These are phyloP conservation scores for Cerceris rybyensis DNA, from an alignment of 2,888 invertebrate genomes.

Conservation along the genomic window DNA sequence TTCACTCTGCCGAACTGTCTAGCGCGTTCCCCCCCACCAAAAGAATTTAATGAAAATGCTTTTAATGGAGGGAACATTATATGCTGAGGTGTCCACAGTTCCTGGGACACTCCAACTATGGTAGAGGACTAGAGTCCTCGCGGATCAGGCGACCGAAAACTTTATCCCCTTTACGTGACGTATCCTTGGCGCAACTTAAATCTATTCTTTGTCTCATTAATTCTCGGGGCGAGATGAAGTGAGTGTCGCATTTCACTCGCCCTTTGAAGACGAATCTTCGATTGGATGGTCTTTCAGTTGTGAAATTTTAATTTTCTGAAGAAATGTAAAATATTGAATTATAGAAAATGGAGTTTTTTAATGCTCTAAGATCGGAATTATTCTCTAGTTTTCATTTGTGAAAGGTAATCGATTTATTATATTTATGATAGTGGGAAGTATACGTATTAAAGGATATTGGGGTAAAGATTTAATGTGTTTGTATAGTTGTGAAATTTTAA, in stretches of 20 bases:
- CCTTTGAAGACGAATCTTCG: neutral
- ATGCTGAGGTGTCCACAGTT: slow-evolving; percentile 52
- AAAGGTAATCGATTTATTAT: too few relatives aligned
- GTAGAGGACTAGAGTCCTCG: slow-evolving; percentile 14
- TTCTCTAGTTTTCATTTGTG: too few relatives aligned
- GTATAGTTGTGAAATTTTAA: too few relatives aligned
- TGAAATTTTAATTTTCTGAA: too few relatives aligned
- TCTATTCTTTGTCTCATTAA: slow-evolving; percentile 40
- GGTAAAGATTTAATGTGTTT: too few relatives aligned
- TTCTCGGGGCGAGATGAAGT: slow-evolving; percentile 6
- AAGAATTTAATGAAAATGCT: slow-evolving; percentile 69
- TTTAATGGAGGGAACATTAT: slow-evolving; percentile 64
- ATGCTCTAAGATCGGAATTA: too few relatives aligned
- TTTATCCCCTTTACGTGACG: slow-evolving; percentile 64
- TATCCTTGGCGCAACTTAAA: slow-evolving; percentile 1
- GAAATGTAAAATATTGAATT: too few relatives aligned
- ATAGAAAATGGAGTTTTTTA: too few relatives aligned
- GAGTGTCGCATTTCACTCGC: neutral
- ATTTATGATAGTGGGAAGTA: too few relatives aligned
- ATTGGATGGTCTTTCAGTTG: neutral
- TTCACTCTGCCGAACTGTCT: slow-evolving; percentile 21
- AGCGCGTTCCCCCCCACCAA: slow-evolving; percentile 30
- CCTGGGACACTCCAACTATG: neutral
- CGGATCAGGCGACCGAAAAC: slow-evolving; percentile 57
- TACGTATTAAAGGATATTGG: too few relatives aligned